These are phyloP conservation scores for Prorops nasuta DNA, from an alignment of 1,140 invertebrate species.

Conservation along the genomic window DNA sequence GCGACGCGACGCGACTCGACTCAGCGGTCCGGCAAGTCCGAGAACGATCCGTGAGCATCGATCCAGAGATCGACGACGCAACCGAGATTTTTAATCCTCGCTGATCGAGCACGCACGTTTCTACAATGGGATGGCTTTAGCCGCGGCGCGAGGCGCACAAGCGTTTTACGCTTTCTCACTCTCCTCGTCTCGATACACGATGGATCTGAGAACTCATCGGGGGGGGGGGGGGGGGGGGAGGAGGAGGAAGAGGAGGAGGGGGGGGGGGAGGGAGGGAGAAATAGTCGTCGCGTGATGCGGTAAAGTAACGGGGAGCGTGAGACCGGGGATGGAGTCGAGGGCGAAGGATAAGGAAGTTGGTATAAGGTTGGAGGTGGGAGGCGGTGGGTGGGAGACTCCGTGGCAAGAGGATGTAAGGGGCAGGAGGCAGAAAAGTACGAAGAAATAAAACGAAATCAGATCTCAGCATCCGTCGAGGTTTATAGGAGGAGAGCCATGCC, in stretches of 20 bases:
- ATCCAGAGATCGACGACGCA: too few relatives aligned
- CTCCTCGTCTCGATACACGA: slow-evolving; percentile 14
- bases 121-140: too few relatives aligned
- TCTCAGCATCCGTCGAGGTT: slow-evolving; percentile 19
- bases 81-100: too few relatives aligned
- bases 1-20: too few relatives aligned
- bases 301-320: slow-evolving; percentile 16
- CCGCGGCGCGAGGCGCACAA: too few relatives aligned
- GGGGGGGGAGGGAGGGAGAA: slow-evolving; percentile 4
- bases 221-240: slow-evolving; percentile 5
- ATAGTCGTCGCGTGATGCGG: slow-evolving; percentile 18
- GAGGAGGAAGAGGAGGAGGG: slow-evolving; percentile 4
- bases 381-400: not conserved
- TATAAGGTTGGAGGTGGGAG: too few relatives aligned
- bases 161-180: slow-evolving; percentile 10
- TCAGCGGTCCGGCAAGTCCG: too few relatives aligned
- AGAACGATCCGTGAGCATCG: too few relatives aligned
- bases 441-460: slow-evolving; percentile 31
- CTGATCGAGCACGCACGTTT: too few relatives aligned
- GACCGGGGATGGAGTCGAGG: slow-evolving; percentile 4
- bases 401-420: slow-evolving; percentile 4
- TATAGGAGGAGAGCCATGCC: slow-evolving; percentile 1
- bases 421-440: slow-evolving; percentile 6
- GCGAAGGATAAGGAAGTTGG: not conserved
- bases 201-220: slow-evolving; percentile 11